Base-by-base conservation (phyloP, 2,888 invertebrate genomes). In the Zeuzera pyrina region DNA sequence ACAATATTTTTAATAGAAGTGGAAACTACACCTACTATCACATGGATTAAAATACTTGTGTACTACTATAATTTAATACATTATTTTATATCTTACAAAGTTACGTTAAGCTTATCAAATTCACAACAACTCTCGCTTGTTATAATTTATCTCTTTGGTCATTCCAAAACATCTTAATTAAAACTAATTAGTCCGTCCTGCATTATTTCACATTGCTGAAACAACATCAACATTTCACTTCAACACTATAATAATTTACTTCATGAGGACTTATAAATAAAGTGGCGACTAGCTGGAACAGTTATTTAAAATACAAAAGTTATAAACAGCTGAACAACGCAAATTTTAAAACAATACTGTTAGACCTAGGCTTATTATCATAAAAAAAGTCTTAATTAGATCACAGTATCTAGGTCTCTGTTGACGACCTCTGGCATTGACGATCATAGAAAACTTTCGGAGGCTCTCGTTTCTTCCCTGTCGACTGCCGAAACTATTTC, bases 401-500 rank as follows among this genome's bases (percentile, higher is more conserved):
- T 84, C 84, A 84, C 84, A 84, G 84, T 74, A 73, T 83, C 78
- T 48, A 81, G 81, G 76, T 76, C 78, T 53, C 50, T 53, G 24
- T 48, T 50, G 33, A 52, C 61, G 72, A 77, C 81, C 81, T 67
- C 66, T 44, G 67, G 65, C 66, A 81, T 77, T 74, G 83, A 69
- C 72, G 73, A 87, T 87, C 87, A 87, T 84, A 87, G 87, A 72
- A 87, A 87, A 57, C 87, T 87, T 40, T 84, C 84, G 1, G 84
- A 83, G 2, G 83, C 87, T 44, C 86, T 77, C 36, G 88, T 87
- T 56, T 89, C 89, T 40, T 88, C 87, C 38, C 86, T 84, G 31
- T 87, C 87, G 29, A 87, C 84, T 3, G 88, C 86, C 8, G 89
- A 88, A 43, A 89, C 87, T 41, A 88, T 87, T 54, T 89, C 89